Evolutionary conservation across 92 coral and sea anemone species (phyloP).

Genomic region (Blastomussa wellsi): DNA sequence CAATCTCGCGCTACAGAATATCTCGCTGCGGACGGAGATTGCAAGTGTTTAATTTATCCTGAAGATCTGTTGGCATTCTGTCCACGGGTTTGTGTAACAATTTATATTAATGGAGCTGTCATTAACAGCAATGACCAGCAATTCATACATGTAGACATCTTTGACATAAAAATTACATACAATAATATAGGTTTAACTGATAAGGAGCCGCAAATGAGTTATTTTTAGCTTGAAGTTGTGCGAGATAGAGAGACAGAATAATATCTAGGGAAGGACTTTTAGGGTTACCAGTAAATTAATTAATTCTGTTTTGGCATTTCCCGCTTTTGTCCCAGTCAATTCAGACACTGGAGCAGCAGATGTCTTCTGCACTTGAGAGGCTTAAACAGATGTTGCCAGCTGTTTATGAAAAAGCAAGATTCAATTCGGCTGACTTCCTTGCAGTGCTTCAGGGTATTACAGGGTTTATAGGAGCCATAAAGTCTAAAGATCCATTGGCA

Average conservation of each 20-base stretch:
- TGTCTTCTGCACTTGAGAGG: not conserved
- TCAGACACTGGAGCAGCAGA: not conserved
- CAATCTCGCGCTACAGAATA: too few relatives aligned
- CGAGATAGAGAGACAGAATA: too few relatives aligned
- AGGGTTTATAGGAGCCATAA: not conserved
- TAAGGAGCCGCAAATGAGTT: not conserved
- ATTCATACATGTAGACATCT: too few relatives aligned
- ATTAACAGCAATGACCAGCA: too few relatives aligned
- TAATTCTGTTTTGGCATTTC: not conserved
- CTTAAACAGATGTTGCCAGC: not conserved
- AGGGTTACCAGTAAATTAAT: too few relatives aligned
- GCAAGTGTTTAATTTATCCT: too few relatives aligned
- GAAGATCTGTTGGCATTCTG: too few relatives aligned
- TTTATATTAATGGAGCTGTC: too few relatives aligned
- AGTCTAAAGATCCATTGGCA: not conserved
- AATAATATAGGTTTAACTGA: not conserved
- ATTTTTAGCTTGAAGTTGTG: too few relatives aligned
- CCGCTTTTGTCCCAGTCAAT: not conserved
- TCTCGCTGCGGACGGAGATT: too few relatives aligned
- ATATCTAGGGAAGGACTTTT: too few relatives aligned
- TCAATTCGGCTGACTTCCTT: not conserved
- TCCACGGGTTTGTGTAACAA: too few relatives aligned
- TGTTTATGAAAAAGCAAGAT: constrained; percentile 10
- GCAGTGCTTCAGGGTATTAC: constrained; percentile 5
- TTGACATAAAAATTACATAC: not conserved